A percentile compares a stretch with the other conserved stretches of the same genome.
These are phyloP conservation scores for Drosophila prostipennis DNA, from an alignment of 2,888 invertebrate genomes.

Conservation along the genomic window DNA sequence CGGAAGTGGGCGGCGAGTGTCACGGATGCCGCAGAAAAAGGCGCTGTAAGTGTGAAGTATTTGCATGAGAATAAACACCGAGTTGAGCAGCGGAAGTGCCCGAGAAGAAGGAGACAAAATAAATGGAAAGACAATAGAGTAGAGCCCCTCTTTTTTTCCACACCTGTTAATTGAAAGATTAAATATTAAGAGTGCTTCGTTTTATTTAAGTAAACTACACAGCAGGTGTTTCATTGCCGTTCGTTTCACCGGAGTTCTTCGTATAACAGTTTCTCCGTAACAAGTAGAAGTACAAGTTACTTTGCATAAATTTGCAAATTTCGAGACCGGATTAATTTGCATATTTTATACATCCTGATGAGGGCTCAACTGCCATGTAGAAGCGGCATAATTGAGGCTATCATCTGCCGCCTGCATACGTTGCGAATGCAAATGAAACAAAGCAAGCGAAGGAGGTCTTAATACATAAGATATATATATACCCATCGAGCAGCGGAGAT, in stretches of 20 bases:
- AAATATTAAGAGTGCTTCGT: slow-evolving; percentile 30
- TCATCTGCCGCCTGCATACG: slow-evolving; percentile 54
- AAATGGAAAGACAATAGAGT: slow-evolving; percentile 32
- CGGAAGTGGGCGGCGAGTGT: slow-evolving; percentile 41
- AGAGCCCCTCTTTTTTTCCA: slow-evolving; percentile 17
- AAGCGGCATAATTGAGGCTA: slow-evolving; percentile 62
- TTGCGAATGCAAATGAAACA: slow-evolving; percentile 55
- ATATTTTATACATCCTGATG: slow-evolving; percentile 64
- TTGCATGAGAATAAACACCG: slow-evolving; percentile 68
- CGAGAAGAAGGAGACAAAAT: slow-evolving; percentile 21
- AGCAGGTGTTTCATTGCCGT: slow-evolving; percentile 24
- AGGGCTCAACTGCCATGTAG: slow-evolving; percentile 28
- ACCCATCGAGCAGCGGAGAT: slow-evolving; percentile 5
- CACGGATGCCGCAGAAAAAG: slow-evolving; percentile 62
- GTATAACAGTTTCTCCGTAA: slow-evolving; percentile 35
- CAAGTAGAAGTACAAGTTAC: slow-evolving; percentile 31
- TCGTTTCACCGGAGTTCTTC: neutral
- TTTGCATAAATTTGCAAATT: slow-evolving; percentile 67
- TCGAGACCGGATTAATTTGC: slow-evolving; percentile 64
- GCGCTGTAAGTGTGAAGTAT: slow-evolving; percentile 68
- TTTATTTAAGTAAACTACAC: slow-evolving; percentile 1
- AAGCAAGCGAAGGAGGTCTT: neutral
- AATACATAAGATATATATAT: neutral
- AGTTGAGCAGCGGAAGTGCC: slow-evolving; percentile 42
- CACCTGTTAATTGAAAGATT: slow-evolving; percentile 39